Base-by-base conservation (phyloP, 1,140 invertebrate species). In the Heliconius melpomene region DNA sequence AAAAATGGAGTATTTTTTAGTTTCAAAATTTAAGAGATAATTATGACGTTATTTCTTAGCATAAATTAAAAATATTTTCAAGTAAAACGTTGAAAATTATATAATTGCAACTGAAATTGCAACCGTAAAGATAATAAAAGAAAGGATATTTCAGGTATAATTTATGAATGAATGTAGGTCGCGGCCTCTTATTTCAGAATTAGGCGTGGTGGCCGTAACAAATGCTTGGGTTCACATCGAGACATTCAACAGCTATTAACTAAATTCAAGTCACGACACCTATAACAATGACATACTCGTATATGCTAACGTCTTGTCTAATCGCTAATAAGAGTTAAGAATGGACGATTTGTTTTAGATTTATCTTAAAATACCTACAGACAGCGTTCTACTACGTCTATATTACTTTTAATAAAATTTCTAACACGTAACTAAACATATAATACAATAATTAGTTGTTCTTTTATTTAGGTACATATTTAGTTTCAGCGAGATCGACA, bases 241-340 rank as follows among this genome's bases (percentile, higher is more conserved):
- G 70, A 72, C 70, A 72, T 32, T 36, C 70, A 40, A 38, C 3
- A 40, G 32, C 71, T 40, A 66, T 66, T 66, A 72, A 72, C 71
- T 38, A 72, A 36, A 72, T 36, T 38, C 71, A 72, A 40, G 71
- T 72, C 71, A 72, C 71, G 71, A 72, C 29, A 29, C 26, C 23
- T 66, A 0, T 29, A 66, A 13, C 60, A 66, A 29, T 66, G 60
- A 29, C 26, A 66, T 16, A 36, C 32, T 36, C 32, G 32, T 36
- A 66, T 66, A 60, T 23, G 60, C 60, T 66, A 66, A 66, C 60
- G 60, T 66, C 60, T 66, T 29, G 60, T 66, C 23, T 66, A 66
- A 66, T 66, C 60, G 60, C 26, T 66, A 66, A 66, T 29, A 13
- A 29, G 60, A 66, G 23, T 16, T 66, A 29, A 66, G 60, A 66